Percentiles rank a stretch among this genome's conserved stretches.
Conservation (phyloP, 1,140 invertebrate genomes). For the Drosophila watanabei region DNA sequence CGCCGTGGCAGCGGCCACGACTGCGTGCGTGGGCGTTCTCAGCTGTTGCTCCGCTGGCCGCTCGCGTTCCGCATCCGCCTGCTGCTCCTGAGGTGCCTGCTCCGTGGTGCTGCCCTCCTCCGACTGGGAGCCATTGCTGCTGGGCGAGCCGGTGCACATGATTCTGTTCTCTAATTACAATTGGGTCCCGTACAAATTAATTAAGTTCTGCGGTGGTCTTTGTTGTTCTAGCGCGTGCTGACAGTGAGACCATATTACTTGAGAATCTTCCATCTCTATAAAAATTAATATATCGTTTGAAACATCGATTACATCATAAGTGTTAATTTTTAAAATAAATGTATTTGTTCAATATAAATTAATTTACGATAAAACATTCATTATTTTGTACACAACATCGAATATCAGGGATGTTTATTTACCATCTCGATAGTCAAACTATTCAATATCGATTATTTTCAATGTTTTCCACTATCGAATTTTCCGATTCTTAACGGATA, state of each 20-base stretch:
- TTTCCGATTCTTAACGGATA: no score
- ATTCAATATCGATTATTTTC: not conserved
- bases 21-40: conserved; percentile 49
- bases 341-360: not conserved
- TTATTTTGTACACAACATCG: no score
- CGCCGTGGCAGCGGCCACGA: conserved; percentile 50
- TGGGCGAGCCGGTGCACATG: conserved; percentile 73
- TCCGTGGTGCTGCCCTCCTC: conserved; percentile 53
- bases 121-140: conserved; percentile 64
- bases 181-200: conserved; percentile 2
- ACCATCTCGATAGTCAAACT: not conserved
- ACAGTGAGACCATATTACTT: not conserved
- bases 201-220: conserved; percentile 25
- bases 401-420: not conserved
- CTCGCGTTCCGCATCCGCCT: conserved; percentile 6
- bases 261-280: not conserved
- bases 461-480: no score
- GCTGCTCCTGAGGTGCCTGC: conserved; percentile 38
- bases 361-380: not conserved
- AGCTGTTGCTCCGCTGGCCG: conserved; percentile 30
- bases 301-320: not conserved
- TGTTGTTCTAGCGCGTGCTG: conserved; percentile 62
- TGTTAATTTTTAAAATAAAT: not conserved
- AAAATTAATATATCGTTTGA: not conserved
- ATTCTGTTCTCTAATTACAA: conserved; percentile 2